Percentiles rank a stretch among this genome's conserved stretches.
Conservation (phyloP, 2,888 invertebrate genomes). For the Gortyna flavago region DNA sequence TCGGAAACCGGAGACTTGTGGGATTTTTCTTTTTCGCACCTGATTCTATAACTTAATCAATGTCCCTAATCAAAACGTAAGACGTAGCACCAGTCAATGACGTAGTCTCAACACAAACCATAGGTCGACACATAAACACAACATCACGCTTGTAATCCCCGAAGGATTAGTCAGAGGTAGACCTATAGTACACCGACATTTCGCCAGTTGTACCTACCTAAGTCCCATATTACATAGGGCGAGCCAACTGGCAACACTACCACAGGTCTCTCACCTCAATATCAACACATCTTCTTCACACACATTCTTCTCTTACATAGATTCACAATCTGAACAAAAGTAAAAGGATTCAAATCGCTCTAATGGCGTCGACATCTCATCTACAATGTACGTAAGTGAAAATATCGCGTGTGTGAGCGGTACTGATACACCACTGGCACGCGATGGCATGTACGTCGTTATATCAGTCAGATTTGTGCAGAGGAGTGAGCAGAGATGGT, state of each 20-base stretch:
- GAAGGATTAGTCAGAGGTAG: too few species aligned
- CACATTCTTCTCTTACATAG: background rate
- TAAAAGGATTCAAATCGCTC: constrained; percentile 36
- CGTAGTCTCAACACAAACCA: background rate
- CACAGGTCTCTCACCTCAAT: constrained; percentile 16
- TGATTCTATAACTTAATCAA: background rate
- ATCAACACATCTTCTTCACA: constrained; percentile 40
- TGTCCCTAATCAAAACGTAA: background rate
- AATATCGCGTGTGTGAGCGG: constrained; percentile 50
- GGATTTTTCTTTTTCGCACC: too few species aligned
- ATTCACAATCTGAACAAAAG: constrained; percentile 28
- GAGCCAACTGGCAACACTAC: background rate
- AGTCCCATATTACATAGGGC: too few species aligned
- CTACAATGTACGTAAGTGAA: constrained; percentile 43
- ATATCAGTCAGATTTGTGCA: background rate
- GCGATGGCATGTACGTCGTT: constrained; percentile 17
- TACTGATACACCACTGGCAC: constrained; percentile 11
- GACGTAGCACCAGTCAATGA: background rate
- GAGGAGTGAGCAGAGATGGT: background rate
- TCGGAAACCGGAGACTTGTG: background rate
- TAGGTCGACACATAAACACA: background rate
- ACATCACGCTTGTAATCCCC: background rate
- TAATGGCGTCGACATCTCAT: background rate
- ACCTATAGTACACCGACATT: background rate
- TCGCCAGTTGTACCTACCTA: background rate